These are phyloP conservation scores for Phalloptychus januarius DNA, from an alignment of 2,797 vertebrate species.

Conservation along the genomic window DNA sequence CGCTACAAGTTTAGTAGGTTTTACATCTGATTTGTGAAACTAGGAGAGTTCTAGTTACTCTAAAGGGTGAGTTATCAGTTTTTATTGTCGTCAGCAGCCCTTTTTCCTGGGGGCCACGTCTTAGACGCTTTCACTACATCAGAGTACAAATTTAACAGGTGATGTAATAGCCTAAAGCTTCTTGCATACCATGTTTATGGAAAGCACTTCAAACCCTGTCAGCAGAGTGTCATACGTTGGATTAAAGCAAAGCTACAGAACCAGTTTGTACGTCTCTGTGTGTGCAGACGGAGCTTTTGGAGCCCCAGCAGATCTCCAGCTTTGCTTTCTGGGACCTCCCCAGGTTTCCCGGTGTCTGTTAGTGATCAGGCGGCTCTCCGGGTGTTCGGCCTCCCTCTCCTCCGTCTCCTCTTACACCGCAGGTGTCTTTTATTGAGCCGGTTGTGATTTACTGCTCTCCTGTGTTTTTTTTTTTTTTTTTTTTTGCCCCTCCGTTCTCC, in stretches of 20 bases:
- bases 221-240: not conserved
- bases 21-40: conserved; percentile 29
- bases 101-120: not conserved
- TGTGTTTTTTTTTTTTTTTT: conserved; percentile 44
- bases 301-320: conserved; percentile 52
- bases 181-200: conserved; percentile 18
- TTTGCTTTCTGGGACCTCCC: conserved; percentile 46
- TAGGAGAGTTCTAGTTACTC: conserved; percentile 6
- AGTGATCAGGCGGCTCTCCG: conserved; percentile 76
- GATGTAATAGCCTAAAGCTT: conserved; percentile 9
- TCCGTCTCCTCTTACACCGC: conserved; percentile 76
- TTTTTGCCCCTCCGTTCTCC: conserved; percentile 17
- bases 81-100: not conserved
- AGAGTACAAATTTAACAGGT: not conserved
- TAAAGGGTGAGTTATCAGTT: not conserved
- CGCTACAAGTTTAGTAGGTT: conserved; percentile 22
- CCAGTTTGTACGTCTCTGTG: conserved; percentile 21
- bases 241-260: conserved; percentile 33
- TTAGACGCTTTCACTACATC: conserved; percentile 2
- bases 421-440: conserved; percentile 83
- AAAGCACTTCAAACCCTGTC: conserved; percentile 10
- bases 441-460: conserved; percentile 78
- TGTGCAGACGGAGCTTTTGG: conserved; percentile 36
- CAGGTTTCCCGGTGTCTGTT: conserved; percentile 69
- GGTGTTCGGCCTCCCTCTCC: conserved; percentile 69